Percentiles rank a stretch among this genome's conserved stretches.
Conservation (phyloP, 2,113 vertebrate species). For the Rhinopomastus cyanomelas region DNA sequence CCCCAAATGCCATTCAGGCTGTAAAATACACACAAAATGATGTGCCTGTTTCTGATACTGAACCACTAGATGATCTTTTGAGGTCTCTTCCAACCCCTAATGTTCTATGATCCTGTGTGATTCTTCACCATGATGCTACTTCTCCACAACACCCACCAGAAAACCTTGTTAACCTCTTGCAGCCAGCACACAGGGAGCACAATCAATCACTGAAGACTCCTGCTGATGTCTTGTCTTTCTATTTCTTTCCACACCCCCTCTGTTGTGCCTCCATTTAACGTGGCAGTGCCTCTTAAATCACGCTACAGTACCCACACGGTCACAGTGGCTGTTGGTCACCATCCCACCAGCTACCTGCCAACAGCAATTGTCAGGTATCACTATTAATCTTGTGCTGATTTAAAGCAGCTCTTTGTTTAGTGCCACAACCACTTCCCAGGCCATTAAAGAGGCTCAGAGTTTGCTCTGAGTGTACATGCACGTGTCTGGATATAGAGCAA, state of each 20-base stretch:
- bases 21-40: neutral
- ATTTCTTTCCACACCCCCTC: neutral
- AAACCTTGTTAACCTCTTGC: neutral
- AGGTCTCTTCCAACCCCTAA: too few relatives aligned
- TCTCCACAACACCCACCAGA: neutral
- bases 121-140: neutral
- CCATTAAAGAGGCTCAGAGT: neutral
- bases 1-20: neutral
- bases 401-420: neutral
- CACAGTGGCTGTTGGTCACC: neutral
- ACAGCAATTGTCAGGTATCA: neutral
- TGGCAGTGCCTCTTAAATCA: neutral
- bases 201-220: neutral
- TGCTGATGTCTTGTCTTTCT: neutral
- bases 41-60: neutral
- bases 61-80: neutral
- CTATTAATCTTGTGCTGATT: neutral
- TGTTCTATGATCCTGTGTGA: neutral
- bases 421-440: neutral
- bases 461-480: neutral
- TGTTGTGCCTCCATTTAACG: neutral
- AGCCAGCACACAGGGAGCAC: neutral
- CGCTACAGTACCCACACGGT: neutral
- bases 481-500: neutral
- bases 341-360: neutral